phyloP scores from a whole-genome alignment of 2,113 vertebrate genomes.

The Hippocampus mohnikei region DNA sequence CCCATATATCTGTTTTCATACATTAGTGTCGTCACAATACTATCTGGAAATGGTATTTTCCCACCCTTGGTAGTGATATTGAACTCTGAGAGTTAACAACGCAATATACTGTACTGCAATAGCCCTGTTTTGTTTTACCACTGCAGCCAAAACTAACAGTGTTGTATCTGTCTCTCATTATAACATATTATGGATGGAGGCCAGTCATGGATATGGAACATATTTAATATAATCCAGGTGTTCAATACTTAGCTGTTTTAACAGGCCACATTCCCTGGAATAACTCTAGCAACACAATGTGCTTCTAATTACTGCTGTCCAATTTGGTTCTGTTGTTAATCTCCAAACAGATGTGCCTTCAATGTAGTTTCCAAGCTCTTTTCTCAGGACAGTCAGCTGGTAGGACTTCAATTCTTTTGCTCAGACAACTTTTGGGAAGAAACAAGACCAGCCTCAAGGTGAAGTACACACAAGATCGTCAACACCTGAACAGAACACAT shows the following conservation, averaged over 20 bases:
- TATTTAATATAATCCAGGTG: slow-evolving; percentile 36
- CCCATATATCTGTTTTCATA: neutral
- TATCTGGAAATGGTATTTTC: neutral
- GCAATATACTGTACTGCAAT: neutral
- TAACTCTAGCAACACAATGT: slow-evolving; percentile 25
- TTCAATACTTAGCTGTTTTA: slow-evolving; percentile 47
- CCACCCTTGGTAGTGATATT: neutral
- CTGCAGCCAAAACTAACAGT: neutral
- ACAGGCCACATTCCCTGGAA: slow-evolving; percentile 36
- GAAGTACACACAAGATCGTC: slow-evolving; percentile 23
- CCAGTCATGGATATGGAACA: slow-evolving; percentile 33
- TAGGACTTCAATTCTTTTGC: neutral
- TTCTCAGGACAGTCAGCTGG: neutral
- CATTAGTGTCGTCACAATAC: neutral
- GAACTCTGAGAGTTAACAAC: neutral
- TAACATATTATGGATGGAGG: slow-evolving; percentile 12
- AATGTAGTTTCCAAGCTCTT: neutral
- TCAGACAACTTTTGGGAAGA: neutral
- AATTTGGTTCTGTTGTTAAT: slow-evolving; percentile 5
- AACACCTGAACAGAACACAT: slow-evolving; percentile 28
- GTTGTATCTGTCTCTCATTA: neutral
- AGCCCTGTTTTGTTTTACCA: neutral
- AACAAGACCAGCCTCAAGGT: slow-evolving; percentile 1
- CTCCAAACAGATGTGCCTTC: neutral
- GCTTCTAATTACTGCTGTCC: slow-evolving; percentile 1